Evolutionary conservation across 2,113 vertebrate genomes (phyloP), one percentile per base, ranked within the genome.

Genomic region (Dinomys branickii): DNA sequence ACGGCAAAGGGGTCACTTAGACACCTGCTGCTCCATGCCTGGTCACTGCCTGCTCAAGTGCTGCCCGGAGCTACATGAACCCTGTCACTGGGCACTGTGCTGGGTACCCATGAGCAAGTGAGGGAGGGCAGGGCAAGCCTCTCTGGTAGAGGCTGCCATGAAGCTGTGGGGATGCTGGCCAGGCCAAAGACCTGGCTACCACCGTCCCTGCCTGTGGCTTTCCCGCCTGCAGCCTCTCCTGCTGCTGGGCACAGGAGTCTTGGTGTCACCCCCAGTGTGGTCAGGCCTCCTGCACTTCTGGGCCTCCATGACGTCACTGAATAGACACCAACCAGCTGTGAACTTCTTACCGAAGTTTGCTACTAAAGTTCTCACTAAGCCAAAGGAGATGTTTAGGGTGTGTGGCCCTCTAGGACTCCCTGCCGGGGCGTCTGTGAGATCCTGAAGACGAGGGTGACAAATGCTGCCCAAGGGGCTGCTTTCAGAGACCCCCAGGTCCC

Each of bases 161-260:
- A n/a, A 47, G 47, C 20, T 13, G 4, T 8, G n/a, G 24, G 71
- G 12, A 11, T 0, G 2, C n/a, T 26, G 30, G 5, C 1, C 3
- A 6, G 30, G 44, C 47, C 0, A 11, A 71, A 30, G 28, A 44
- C 71, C 38, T 8, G 17, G 71, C 41, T 75, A 38, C 54, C 26
- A 50, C 16, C n/a, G 26, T 50, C 35, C 11, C 61, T 30, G 69
- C 33, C 4, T 20, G 1, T 5, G 19, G 7, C 8, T n/a, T 58
- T 63, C 28, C 35, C 52, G 59, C 52, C 26, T 13, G n/a, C 12
- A 59, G 54, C 13, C 59, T 41, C 12, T 26, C 38, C 10, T 6
- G 1, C 17, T 17, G 11, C 56, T 7, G 16, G 33, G 9, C 38
- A 54, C 16, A 52, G 6, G 30, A 2, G 30, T 38, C 44, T 7